Percentiles rank a stretch among this genome's conserved stretches.
Conservation (phyloP, 2,113 vertebrate genomes). For the Galemys pyrenaicus region DNA sequence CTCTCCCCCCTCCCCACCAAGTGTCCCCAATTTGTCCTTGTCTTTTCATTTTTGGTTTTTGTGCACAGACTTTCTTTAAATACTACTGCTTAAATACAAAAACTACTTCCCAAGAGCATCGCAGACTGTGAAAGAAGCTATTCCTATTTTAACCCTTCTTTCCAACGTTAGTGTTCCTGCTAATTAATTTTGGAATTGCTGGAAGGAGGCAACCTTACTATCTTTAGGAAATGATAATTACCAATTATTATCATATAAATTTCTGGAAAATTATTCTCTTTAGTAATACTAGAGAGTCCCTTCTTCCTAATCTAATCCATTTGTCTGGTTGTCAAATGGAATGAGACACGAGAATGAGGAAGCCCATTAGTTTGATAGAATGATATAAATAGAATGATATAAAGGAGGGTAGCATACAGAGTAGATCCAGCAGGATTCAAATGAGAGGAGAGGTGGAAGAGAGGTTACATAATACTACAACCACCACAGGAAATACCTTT, state of each 20-base stretch:
- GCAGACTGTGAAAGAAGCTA: neutral
- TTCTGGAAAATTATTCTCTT: neutral
- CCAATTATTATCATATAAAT: neutral
- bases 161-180: neutral
- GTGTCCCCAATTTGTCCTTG: too few relatives aligned
- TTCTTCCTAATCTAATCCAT: neutral
- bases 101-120: neutral
- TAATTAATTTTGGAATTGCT: neutral
- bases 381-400: too few relatives aligned
- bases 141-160: neutral
- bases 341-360: neutral
- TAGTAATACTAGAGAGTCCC: neutral
- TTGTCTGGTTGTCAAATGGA: neutral
- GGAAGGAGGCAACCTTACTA: neutral
- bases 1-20: too few relatives aligned
- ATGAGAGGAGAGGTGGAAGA: neutral
- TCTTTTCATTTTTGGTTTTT: too few relatives aligned
- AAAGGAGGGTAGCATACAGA: neutral
- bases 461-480: neutral
- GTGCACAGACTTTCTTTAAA: neutral
- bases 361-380: neutral
- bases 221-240: neutral
- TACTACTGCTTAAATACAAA: conserved; percentile 6
- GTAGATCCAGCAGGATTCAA: neutral
- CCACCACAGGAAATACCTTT: neutral